Conservation (phyloP, 2,797 vertebrate species). For the Lagodon rhomboides region DNA sequence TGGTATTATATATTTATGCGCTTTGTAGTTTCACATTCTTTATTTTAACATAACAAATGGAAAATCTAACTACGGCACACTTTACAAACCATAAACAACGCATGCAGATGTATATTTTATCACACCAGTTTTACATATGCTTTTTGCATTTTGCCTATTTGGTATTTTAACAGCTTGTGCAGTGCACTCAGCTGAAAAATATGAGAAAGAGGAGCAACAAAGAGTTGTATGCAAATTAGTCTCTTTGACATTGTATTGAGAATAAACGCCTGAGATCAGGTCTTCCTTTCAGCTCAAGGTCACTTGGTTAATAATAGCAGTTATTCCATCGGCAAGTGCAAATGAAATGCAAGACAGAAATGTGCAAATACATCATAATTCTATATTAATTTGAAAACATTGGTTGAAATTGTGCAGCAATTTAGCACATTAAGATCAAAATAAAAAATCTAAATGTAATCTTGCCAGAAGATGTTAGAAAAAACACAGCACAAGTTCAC, state of each 20-base stretch:
- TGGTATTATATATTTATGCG: background rate
- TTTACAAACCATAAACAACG: background rate
- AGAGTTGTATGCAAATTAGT: slow-evolving; percentile 2
- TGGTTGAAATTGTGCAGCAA: background rate
- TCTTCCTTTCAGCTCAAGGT: background rate
- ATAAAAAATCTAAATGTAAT: background rate
- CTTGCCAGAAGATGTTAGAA: background rate
- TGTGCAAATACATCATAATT: background rate
- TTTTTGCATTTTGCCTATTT: background rate
- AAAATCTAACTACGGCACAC: background rate
- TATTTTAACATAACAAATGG: background rate
- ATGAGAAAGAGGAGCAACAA: background rate
- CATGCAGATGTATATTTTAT: background rate
- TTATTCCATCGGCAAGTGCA: background rate
- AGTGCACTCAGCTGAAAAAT: background rate
- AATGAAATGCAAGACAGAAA: background rate
- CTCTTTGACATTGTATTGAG: background rate
- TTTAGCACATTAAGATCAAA: background rate
- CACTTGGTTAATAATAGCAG: background rate
- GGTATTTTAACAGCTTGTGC: background rate
- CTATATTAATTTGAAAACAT: background rate
- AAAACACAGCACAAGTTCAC: background rate
- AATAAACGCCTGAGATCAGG: background rate
- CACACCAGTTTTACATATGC: background rate
- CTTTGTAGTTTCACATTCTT: background rate